Evolutionary conservation across 2,113 vertebrate genomes (phyloP).

Genomic region (Albula goreensis): DNA sequence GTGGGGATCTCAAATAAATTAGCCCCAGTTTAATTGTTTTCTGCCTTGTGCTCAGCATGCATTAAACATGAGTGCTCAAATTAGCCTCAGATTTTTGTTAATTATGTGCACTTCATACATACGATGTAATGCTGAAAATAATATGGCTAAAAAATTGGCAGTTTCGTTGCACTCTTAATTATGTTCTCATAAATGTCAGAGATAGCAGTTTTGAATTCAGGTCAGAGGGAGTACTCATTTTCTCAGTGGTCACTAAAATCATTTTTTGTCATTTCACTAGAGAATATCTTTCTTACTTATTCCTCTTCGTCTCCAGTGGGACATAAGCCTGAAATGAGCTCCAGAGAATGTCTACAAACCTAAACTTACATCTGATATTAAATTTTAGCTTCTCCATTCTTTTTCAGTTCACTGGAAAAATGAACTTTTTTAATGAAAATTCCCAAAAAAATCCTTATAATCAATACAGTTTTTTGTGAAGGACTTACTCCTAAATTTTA

Average conservation of each 20-base stretch:
- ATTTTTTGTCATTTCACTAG: no score
- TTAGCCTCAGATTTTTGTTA: conserved; percentile 24
- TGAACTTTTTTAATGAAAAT: no score
- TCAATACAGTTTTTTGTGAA: no score
- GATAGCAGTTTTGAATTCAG: not conserved
- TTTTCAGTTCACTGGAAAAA: no score
- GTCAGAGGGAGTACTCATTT: not conserved
- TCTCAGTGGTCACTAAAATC: not conserved
- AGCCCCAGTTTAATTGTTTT: conserved; percentile 28
- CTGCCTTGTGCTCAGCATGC: conserved; percentile 12
- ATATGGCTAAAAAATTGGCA: not conserved
- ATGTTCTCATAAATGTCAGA: conserved; percentile 3
- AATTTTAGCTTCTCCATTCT: no score
- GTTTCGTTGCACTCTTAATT: not conserved
- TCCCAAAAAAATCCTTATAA: no score
- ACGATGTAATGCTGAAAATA: not conserved
- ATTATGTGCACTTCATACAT: not conserved
- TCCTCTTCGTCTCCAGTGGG: no score
- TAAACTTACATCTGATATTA: no score
- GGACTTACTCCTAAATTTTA: no score
- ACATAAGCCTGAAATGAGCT: no score
- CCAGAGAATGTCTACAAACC: no score
- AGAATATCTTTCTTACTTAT: no score
- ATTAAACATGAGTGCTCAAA: conserved; percentile 31
- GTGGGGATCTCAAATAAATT: conserved; percentile 3